Evolutionary conservation across 1,140 invertebrate genomes (phyloP).

Genomic region (Brachionus koreanus): DNA sequence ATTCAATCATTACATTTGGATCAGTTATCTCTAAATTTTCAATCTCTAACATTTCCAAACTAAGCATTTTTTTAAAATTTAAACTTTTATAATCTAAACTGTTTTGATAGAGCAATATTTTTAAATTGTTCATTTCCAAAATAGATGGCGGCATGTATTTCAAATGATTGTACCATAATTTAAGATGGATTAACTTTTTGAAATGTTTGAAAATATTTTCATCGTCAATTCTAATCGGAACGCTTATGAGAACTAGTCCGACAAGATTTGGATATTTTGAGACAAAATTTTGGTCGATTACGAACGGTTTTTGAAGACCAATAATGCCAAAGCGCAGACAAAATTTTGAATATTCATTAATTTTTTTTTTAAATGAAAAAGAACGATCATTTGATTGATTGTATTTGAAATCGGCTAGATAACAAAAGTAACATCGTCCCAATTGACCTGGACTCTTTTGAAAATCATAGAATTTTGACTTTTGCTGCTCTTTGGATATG

Average conservation of each 20-base stretch:
- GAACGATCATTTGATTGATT: background rate
- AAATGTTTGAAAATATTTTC: background rate
- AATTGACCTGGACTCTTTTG: slow-evolving; percentile 4
- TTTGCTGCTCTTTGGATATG: background rate
- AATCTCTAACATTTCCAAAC: background rate
- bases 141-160: background rate
- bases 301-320: background rate
- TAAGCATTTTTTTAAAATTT: background rate
- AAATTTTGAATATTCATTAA: background rate
- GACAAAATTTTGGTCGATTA: background rate
- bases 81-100: background rate
- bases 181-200: background rate
- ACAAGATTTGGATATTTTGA: background rate
- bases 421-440: background rate
- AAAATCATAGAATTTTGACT: background rate
- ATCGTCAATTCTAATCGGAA: background rate
- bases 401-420: background rate
- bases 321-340: background rate
- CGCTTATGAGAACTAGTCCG: background rate
- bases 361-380: background rate
- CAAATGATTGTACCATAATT: background rate
- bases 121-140: background rate
- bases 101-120: background rate
- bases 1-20: background rate
- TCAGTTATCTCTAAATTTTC: background rate